Conservation (phyloP, 2,113 vertebrate genomes). For the Neoarius graeffei region DNA sequence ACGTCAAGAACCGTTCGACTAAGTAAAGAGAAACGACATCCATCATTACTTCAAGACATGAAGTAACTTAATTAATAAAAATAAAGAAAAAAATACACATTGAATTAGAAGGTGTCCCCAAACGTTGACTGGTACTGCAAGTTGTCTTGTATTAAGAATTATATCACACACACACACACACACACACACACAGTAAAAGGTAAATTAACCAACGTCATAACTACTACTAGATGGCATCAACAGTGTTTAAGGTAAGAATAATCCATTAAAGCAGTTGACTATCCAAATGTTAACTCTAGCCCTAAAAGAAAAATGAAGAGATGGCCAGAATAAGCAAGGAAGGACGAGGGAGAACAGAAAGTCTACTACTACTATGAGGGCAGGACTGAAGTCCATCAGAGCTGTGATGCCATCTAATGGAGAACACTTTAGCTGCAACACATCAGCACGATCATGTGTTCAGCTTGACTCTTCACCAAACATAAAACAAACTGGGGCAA, state of each 20-base stretch:
- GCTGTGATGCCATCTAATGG: conserved; percentile 71
- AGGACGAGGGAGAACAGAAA: conserved; percentile 22
- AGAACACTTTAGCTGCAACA: conserved; percentile 47
- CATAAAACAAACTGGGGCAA: background rate
- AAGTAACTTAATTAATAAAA: too few species aligned
- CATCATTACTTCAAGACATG: too few species aligned
- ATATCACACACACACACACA: too few species aligned
- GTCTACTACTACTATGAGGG: background rate
- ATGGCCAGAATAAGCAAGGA: background rate
- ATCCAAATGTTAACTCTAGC: background rate
- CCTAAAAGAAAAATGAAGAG: background rate
- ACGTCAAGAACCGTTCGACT: too few species aligned
- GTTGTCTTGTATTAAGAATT: too few species aligned
- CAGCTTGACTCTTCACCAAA: background rate
- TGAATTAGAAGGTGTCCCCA: too few species aligned
- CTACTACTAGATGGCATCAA: too few species aligned
- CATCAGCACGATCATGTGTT: background rate
- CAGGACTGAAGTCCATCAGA: conserved; percentile 26
- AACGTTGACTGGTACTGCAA: too few species aligned
- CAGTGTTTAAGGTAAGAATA: background rate
- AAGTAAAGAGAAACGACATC: too few species aligned
- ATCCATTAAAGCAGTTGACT: background rate
- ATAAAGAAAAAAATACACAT: too few species aligned
- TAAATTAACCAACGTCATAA: too few species aligned
- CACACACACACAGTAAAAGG: too few species aligned